Conservation (phyloP, 1,140 invertebrate genomes). For the fruit fly (Drosophila melanogaster) region Release_6_plus_ISO1_MT NT_037436.4:16201501-16202000, state of each 20-base stretch:
- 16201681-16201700: slow-evolving; percentile 23
- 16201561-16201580: slow-evolving; percentile 8
- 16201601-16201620: neutral
- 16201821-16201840: neutral
- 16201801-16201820: slow-evolving; percentile 25
- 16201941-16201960: slow-evolving; percentile 38
- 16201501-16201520: slow-evolving; percentile 49
- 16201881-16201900: slow-evolving; percentile 30
- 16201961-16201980: slow-evolving; percentile 10
- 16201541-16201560: slow-evolving; percentile 9
- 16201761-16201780: slow-evolving; percentile 1
- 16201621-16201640: neutral
- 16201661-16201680: slow-evolving; percentile 42
- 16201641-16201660: slow-evolving; percentile 23
- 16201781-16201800: slow-evolving; percentile 53
- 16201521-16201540: slow-evolving; percentile 52
- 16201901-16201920: slow-evolving; percentile 26
- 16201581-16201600: slow-evolving; percentile 11
- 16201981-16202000: neutral
- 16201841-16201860: neutral
- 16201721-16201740: slow-evolving; percentile 13
- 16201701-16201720: slow-evolving; percentile 35
- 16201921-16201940: slow-evolving; percentile 5
- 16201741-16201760: slow-evolving; percentile 6
- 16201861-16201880: slow-evolving; percentile 36